Evolutionary conservation across 2,797 vertebrate species (phyloP), one percentile per base, ranked within the genome.

Genomic region (Periparus ater): DNA sequence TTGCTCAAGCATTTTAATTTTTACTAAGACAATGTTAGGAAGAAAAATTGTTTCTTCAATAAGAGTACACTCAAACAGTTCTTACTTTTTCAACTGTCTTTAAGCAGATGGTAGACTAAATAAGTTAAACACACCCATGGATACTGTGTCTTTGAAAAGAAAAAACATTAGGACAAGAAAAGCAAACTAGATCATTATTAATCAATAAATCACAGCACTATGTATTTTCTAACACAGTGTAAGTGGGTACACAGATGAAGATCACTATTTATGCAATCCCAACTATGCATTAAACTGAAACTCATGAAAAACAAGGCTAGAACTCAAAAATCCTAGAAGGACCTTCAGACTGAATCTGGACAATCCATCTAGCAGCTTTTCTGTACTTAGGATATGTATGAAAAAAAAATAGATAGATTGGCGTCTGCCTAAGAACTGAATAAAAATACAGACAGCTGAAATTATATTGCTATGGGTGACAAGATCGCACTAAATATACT

Each of bases 1-100:
- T 82, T 89, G 25, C 86, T 66, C 60, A 36, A 78, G 20, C 44
- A 63, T 81, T 96, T 83, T 71, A 40, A 34, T 84, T 94, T 92
- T 58, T 57, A 36, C 29, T 54, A 83, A 91, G 22, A 63, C 12
- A 44, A 40, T 40, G 38, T 58, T 67, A 93, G 75, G 51, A 65
- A 51, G 10, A 77, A 87, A 92, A 77, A n/a, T 2, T 25, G 7
- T 30, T 93, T 95, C 44, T 80, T 34, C n/a, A 63, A 1, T 54
- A 57, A 71, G 7, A 60, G 32, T 86, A 65, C 10, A 32, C 13
- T 81, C 25, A 30, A 13, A 48, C 20, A 30, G 14, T 10, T 9
- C 34, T 89, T 74, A 58, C 14, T 86, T 72, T 78, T n/a, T 73
- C 10, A 57, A 30, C 23, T 57, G 72, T 84, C 53, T 51, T 83